Evolutionary conservation across 2,797 vertebrate species (phyloP).

Genomic region (Falco rusticolus): DNA sequence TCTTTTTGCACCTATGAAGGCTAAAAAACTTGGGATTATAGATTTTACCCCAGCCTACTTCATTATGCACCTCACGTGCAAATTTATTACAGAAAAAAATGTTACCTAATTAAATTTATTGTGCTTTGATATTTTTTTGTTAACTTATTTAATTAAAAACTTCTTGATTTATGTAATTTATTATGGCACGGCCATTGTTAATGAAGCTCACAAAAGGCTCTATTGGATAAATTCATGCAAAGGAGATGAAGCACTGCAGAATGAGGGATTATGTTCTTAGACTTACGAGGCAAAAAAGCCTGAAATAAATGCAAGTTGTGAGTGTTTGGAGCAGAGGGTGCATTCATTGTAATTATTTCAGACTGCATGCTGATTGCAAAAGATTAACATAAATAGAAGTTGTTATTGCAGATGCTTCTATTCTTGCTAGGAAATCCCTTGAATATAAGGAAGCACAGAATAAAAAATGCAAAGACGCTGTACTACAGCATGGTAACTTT

Average conservation of each 20-base stretch:
- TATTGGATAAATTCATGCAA: constrained; percentile 27
- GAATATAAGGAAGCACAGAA: constrained; percentile 1
- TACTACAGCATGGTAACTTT: neutral
- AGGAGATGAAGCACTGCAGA: constrained; percentile 36
- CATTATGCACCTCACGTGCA: neutral
- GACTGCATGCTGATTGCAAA: constrained; percentile 61
- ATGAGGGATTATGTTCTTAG: constrained; percentile 56
- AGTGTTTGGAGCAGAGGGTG: constrained; percentile 36
- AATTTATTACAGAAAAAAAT: constrained; percentile 15
- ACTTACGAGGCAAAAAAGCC: constrained; percentile 29
- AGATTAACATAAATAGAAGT: constrained; percentile 65
- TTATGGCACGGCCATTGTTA: constrained; percentile 35
- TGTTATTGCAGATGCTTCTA: constrained; percentile 59
- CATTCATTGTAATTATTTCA: constrained; percentile 70
- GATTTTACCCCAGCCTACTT: neutral
- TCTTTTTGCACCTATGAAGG: neutral
- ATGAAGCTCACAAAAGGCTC: constrained; percentile 39
- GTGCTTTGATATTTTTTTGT: neutral
- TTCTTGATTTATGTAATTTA: constrained; percentile 28
- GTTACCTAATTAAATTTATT: constrained; percentile 26
- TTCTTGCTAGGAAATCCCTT: constrained; percentile 53
- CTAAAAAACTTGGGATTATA: neutral
- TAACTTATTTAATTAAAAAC: constrained; percentile 23
- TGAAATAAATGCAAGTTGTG: constrained; percentile 57
- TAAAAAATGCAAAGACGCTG: neutral